Evolutionary conservation across 1,140 invertebrate species (phyloP), one percentile per base, ranked within the genome.

Genomic region (Nixonia krombeini): DNA sequence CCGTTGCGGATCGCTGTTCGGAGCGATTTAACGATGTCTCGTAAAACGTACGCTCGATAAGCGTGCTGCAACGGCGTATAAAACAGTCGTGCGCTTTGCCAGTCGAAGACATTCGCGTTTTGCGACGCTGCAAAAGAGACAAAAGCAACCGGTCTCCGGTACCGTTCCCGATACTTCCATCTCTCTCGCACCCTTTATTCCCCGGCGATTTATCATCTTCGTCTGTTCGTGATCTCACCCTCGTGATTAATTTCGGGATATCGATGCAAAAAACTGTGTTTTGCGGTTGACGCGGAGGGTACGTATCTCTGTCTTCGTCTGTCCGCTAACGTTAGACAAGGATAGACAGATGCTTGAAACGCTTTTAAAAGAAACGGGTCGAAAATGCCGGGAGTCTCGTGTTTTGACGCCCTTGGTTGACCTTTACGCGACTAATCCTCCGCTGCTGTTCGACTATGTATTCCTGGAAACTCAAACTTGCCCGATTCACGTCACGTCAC

Each of bases 121-220:
- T n/a, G n/a, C n/a, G n/a, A n/a, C n/a, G n/a, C n/a, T n/a, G n/a
- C n/a, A 65, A 63, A 65, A 65, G 41, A 56, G 57, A 69, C 53
- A 62, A 62, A 62, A 58, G 37, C 46, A 67, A 67, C 56, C 64
- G 56, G 64, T 67, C 56, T 56, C 55, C 50, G 51, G 64, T 67
- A 67, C 64, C 52, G 57, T 67, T 67, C 51, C 46, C 40, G 41
- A 33, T 49, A 33, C 49, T 21, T 59, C 56, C 51, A 53, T 66
- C 52, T 25, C 55, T 49, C 21, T 47, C n/a, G n/a, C n/a, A n/a
- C 51, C 42, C 28, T 45, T 56, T 61, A 40, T 61, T 45, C 51
- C 50, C 41, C 55, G 40, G 51, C 44, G 51, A 46, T 46, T 61
- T 50, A 55, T 63, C 44, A 63, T 63, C 55, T 63, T 63, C 44